Evolutionary conservation across 2,113 vertebrate species (phyloP).

Genomic region (Podarcis raffonei): DNA sequence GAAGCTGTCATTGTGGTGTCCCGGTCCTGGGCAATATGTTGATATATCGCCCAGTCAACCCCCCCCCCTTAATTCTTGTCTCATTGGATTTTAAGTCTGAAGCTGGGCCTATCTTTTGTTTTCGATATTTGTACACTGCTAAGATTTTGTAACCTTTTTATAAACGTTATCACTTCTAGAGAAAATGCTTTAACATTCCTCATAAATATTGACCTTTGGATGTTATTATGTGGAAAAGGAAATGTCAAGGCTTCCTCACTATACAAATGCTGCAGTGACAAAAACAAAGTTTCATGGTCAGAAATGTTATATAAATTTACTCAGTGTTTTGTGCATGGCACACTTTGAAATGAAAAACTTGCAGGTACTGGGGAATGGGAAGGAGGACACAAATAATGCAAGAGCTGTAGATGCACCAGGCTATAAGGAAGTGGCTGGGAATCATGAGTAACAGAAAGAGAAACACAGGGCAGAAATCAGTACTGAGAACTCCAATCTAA

Average conservation of each 20-base stretch:
- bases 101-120: neutral
- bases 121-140: neutral
- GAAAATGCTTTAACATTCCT: neutral
- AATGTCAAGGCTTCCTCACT: neutral
- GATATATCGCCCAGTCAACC: too few relatives aligned
- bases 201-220: neutral
- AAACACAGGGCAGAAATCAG: neutral
- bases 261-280: neutral
- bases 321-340: neutral
- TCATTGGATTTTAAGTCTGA: neutral
- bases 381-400: neutral
- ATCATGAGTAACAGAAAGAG: neutral
- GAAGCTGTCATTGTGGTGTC: too few relatives aligned
- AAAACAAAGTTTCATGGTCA: neutral
- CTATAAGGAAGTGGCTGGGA: neutral
- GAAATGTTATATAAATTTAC: neutral
- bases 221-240: neutral
- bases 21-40: too few relatives aligned
- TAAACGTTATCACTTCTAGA: neutral
- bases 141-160: neutral
- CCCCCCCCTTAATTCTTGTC: neutral
- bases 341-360: neutral
- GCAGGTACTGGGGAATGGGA: neutral
- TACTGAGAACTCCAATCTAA: neutral
- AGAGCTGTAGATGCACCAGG: neutral